Evolutionary conservation across 2,113 vertebrate genomes (phyloP).

Genomic region (Colaptes auratus): DNA sequence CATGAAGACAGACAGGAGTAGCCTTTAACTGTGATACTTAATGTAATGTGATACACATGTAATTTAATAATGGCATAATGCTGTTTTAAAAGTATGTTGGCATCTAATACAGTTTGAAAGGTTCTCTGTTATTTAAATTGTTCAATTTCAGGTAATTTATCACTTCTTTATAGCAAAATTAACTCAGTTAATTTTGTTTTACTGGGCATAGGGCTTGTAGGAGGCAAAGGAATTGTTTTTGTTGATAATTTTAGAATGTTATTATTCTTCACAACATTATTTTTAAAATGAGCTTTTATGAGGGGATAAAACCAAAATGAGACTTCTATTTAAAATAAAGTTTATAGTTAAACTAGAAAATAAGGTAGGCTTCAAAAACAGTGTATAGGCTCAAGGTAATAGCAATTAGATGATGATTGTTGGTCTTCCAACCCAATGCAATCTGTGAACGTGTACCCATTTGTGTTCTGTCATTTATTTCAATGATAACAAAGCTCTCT

Average conservation of each 20-base stretch:
- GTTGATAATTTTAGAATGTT: not conserved
- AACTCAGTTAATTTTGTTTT: not conserved
- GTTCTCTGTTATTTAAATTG: not conserved
- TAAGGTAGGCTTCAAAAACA: not conserved
- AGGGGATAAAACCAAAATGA: not conserved
- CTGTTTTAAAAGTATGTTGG: not conserved
- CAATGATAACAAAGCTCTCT: not conserved
- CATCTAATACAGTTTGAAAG: not conserved
- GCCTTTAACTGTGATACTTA: not conserved
- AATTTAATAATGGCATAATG: not conserved
- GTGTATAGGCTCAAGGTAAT: not conserved
- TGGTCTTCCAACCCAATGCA: not conserved
- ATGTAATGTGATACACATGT: not conserved
- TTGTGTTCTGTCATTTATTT: not conserved
- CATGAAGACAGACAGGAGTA: not conserved
- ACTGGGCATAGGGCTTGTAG: not conserved
- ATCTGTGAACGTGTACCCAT: not conserved
- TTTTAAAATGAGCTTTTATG: not conserved
- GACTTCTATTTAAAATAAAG: constrained; percentile 8
- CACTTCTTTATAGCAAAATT: not conserved
- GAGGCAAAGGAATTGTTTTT: not conserved
- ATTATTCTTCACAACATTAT: not conserved
- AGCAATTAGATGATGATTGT: not conserved
- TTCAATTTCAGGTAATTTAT: not conserved
- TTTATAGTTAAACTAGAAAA: not conserved